Evolutionary conservation across 2,888 invertebrate species (phyloP).

Genomic region (Steinernema scapterisci): DNA sequence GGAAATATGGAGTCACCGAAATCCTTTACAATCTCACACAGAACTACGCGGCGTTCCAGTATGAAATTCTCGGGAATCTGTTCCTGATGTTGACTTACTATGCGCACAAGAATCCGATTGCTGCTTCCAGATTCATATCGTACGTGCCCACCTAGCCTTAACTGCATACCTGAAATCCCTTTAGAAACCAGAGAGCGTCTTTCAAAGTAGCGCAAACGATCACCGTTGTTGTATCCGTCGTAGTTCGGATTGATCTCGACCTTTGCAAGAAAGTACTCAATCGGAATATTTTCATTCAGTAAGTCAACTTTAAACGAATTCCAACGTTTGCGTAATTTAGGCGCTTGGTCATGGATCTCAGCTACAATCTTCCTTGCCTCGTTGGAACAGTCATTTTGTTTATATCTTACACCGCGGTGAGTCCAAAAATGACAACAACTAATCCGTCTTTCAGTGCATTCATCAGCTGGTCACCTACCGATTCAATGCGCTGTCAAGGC

Average conservation of each 20-base stretch:
- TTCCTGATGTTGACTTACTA: not conserved
- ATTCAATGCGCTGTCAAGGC: not conserved
- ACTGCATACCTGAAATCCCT: not conserved
- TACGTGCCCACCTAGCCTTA: not conserved
- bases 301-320: not conserved
- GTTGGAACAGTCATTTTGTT: not conserved
- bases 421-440: not conserved
- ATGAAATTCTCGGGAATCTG: not conserved
- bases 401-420: not conserved
- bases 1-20: not conserved
- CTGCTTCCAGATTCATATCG: not conserved
- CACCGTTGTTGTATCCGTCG: not conserved
- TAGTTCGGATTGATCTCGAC: not conserved
- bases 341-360: not conserved
- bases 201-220: not conserved
- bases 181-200: not conserved
- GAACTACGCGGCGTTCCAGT: not conserved
- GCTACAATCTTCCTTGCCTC: not conserved
- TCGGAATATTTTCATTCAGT: not conserved
- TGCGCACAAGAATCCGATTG: not conserved
- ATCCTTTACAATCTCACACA: not conserved
- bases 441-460: not conserved
- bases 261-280: not conserved
- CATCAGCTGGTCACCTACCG: slow-evolving; percentile 4
- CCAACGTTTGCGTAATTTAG: not conserved